Base-by-base conservation (phyloP, 2,888 invertebrate genomes). In the Stomorhina lunata region DNA sequence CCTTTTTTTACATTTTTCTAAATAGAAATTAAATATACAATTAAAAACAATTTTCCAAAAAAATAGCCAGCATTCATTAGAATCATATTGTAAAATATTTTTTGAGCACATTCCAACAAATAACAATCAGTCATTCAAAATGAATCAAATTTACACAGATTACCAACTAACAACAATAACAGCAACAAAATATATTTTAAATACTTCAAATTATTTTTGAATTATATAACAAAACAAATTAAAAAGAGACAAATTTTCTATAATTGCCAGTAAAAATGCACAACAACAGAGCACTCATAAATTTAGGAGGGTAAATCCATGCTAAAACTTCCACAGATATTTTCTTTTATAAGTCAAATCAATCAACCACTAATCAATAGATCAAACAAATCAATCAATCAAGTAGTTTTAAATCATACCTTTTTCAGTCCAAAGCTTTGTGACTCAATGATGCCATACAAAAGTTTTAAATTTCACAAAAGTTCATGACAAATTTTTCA, bases 51-150 rank as follows among this genome's bases (percentile, higher is more conserved):
- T 25, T 25, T 27, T 15, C 22, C 45, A 20, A 0, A 50, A 22
- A n/a, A 55, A 65, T 40, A 37, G 15, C 34, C 27, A 40, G 10
- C 40, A 29, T 73, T 63, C 55, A 80, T 65, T 61, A 59, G 20
- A 27, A 43, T n/a, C 68, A 53, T 53, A 40, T 40, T 63, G 29
- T 53, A 53, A 53, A 53, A 25, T 61, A 72, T 48, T 73, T n/a
- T n/a, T n/a, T 9, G 29, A 63, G 3, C 45, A 61, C 37, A 72
- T 48, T 61, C 12, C 37, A 37, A 48, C 59, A 34, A 55, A 66
- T 22, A 45, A 34, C 43, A 57, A 43, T n/a, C 80, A 71, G 45
- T 66, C 81, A 81, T 50, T 72, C 25, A 37, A 71, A 59, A 25
- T 45, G 25, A 40, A 65, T 65, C 53, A 48, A 32, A 59, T 57